Percentiles rank a stretch among this genome's conserved stretches.
phyloP scores from a whole-genome alignment of 2,113 vertebrate genomes.

The Zapus hudsonius region DNA sequence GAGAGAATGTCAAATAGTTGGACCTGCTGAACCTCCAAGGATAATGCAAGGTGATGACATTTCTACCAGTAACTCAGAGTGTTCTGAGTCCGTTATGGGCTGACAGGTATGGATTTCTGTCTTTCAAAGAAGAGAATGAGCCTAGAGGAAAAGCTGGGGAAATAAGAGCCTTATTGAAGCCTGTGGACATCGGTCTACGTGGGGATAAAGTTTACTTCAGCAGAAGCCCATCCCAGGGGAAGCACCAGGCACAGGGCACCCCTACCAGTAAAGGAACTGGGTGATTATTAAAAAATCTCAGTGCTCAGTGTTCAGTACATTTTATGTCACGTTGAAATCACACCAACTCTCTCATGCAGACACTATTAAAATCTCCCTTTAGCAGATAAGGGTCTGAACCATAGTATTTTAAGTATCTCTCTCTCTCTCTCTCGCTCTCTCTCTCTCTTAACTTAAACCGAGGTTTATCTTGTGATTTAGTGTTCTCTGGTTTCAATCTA shows the following conservation, averaged over 20 bases:
- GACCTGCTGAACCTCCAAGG: conserved; percentile 37
- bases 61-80: conserved; percentile 60
- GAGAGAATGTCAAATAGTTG: conserved; percentile 45
- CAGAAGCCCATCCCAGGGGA: not conserved
- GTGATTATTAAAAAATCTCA: not conserved
- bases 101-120: not conserved
- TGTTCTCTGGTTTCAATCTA: not conserved
- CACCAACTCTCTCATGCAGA: not conserved
- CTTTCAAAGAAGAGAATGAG: conserved; percentile 20
- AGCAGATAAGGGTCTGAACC: not conserved
- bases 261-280: not conserved
- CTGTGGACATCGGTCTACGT: not conserved
- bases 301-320: not conserved
- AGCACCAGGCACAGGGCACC: not conserved
- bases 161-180: not conserved
- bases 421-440: too few relatives aligned
- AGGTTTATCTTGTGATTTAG: not conserved
- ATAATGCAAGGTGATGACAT: conserved; percentile 28
- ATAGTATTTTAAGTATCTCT: too few relatives aligned
- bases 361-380: not conserved
- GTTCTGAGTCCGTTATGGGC: conserved; percentile 38
- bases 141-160: not conserved
- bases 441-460: not conserved
- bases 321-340: not conserved
- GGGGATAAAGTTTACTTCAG: not conserved